Evolutionary conservation across 2,113 vertebrate species (phyloP), one percentile per base, ranked within the genome.

Genomic region (Noctilio leporinus): DNA sequence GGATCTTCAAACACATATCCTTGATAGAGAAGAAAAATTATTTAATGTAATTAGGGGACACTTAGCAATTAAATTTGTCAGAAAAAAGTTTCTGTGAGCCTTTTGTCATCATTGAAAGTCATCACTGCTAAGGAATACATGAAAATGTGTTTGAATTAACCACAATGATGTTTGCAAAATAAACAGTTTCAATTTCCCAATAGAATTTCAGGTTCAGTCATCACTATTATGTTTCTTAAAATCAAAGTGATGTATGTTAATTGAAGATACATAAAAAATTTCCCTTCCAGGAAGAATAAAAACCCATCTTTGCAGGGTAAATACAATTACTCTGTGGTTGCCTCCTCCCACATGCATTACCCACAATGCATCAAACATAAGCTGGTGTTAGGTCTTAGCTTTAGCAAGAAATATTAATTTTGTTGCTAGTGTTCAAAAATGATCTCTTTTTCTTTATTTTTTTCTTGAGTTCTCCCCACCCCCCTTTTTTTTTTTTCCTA

Each of bases 141-240:
- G 35, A 64, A 91, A 91, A 78, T 85, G 5, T 78, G 22, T 94
- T 94, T 77, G 65, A 64, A 73, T 67, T 22, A 82, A n/a, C 57
- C 72, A 88, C 22, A 76, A 4, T 0, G 9, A 47, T 78, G 57
- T 89, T 93, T 77, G 75, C 33, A 78, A 83, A 86, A 84, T 91
- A 93, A 85, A 94, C 49, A 45, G 30, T 93, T 95, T 93, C 77
- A 30, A 91, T 94, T 91, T 96, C 86, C 67, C 87, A 70, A 45
- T 28, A 91, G 93, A 91, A 67, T 69, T 86, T 28, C 30, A n/a
- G 28, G 17, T 83, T 82, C 43, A 86, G 62, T 51, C 38, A 24
- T 83, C 75, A n/a, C 49, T 86, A 38, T 84, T 65, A 20, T 55
- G 35, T 80, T 93, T 94, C 67, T 1, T 78, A 59, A 70, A 86